A percentile compares a stretch with the other conserved stretches of the same genome.
phyloP scores from a whole-genome alignment of 2,113 vertebrate species.

The Grallaria varia region DNA sequence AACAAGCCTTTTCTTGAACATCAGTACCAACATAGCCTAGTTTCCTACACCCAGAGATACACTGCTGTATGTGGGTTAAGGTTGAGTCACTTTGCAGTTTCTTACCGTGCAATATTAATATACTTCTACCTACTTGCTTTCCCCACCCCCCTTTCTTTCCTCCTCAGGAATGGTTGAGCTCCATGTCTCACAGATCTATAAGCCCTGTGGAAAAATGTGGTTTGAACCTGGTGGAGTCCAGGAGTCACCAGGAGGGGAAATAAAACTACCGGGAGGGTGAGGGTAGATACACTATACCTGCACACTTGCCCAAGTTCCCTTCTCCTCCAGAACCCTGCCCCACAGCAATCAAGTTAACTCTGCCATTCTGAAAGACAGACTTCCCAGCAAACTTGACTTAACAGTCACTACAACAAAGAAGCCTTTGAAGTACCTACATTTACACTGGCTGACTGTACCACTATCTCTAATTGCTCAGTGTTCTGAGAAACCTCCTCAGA shows the following conservation, averaged over 20 bases:
- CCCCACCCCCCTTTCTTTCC: too few relatives aligned
- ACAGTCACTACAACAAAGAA: background rate
- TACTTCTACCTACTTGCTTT: background rate
- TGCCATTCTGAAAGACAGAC: background rate
- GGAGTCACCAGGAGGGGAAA: background rate
- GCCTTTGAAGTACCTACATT: background rate
- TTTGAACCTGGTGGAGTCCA: background rate
- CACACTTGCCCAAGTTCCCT: background rate
- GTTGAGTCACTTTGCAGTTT: background rate
- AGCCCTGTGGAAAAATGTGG: background rate
- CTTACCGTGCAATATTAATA: background rate
- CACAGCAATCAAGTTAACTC: background rate
- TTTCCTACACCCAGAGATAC: background rate
- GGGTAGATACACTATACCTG: background rate
- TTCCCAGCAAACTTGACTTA: background rate
- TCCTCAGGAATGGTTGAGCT: background rate
- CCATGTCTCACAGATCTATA: background rate
- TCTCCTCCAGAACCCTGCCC: background rate
- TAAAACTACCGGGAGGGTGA: background rate
- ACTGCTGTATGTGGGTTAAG: background rate
- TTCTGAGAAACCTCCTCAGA: background rate
- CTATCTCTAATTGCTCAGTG: background rate
- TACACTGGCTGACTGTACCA: background rate
- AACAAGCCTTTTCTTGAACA: background rate
- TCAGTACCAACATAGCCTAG: background rate